phyloP scores from a whole-genome alignment of 1,140 invertebrate genomes.

The Leptinotarsa texana region DNA sequence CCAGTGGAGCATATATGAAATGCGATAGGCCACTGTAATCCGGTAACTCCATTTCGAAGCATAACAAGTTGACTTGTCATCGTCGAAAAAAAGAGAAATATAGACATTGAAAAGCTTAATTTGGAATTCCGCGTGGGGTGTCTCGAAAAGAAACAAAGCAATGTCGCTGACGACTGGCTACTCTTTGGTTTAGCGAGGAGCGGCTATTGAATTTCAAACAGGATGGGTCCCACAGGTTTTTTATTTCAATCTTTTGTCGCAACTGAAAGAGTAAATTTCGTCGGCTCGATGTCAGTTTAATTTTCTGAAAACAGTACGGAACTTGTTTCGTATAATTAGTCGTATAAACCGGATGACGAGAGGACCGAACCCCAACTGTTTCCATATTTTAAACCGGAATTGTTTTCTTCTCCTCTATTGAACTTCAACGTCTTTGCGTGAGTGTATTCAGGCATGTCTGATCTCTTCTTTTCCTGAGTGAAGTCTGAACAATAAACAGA shows the following conservation, averaged over 20 bases:
- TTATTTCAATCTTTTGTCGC: background rate
- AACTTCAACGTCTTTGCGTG: too few species aligned
- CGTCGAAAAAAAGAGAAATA: slow-evolving; percentile 6
- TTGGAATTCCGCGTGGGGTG: slow-evolving; percentile 13
- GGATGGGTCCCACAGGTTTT: slow-evolving; percentile 7
- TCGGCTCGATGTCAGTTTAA: too few species aligned
- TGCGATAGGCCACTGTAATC: slow-evolving; percentile 18
- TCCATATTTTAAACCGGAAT: too few species aligned
- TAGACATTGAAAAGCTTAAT: slow-evolving; percentile 19
- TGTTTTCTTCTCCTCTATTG: too few species aligned
- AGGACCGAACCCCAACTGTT: too few species aligned
- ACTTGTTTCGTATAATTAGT: too few species aligned
- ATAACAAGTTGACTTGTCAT: slow-evolving; percentile 13
- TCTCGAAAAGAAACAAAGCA: slow-evolving; percentile 9
- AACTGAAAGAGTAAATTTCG: too few species aligned
- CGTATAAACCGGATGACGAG: too few species aligned
- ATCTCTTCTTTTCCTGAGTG: too few species aligned
- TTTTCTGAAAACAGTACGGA: too few species aligned
- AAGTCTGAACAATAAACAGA: too few species aligned
- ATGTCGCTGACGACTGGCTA: slow-evolving; percentile 7
- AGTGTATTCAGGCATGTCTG: too few species aligned
- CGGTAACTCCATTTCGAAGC: slow-evolving; percentile 16
- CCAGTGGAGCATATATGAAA: slow-evolving; percentile 19
- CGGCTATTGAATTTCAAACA: slow-evolving; percentile 6
- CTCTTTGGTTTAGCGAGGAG: slow-evolving; percentile 2